These are phyloP conservation scores for Chloroceryle inda DNA, from an alignment of 2,797 vertebrate genomes.

Conservation along the genomic window DNA sequence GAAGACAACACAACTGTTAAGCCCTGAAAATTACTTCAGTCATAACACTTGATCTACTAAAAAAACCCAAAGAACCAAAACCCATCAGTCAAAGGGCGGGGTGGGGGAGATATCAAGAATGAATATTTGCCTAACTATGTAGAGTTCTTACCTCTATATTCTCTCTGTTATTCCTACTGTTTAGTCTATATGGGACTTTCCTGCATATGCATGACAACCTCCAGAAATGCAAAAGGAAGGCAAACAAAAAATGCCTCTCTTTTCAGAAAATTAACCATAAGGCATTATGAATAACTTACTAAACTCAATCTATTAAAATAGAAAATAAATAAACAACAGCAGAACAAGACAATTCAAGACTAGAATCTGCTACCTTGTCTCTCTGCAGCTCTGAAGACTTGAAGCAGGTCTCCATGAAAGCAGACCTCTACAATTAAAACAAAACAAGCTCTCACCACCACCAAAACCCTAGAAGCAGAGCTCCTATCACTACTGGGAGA, in stretches of 20 bases:
- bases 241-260: neutral
- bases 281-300: neutral
- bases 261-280: neutral
- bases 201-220: neutral
- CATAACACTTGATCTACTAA: neutral
- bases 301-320: neutral
- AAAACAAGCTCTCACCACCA: neutral
- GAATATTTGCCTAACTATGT: neutral
- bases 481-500: neutral
- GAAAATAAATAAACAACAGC: neutral
- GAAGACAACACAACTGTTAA: neutral
- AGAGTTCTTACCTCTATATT: neutral
- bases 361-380: neutral
- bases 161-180: neutral
- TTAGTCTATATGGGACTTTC: neutral
- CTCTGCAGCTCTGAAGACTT: neutral
- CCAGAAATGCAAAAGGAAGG: neutral
- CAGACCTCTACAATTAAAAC: neutral
- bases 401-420: neutral
- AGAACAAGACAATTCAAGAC: neutral
- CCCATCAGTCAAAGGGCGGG: neutral
- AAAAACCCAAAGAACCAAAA: neutral
- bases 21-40: neutral
- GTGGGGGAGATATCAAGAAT: neutral
- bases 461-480: constrained; percentile 8